Evolutionary conservation across 92 coral and sea anemone species (phyloP).

Genomic region (Virgularia gustaviana): DNA sequence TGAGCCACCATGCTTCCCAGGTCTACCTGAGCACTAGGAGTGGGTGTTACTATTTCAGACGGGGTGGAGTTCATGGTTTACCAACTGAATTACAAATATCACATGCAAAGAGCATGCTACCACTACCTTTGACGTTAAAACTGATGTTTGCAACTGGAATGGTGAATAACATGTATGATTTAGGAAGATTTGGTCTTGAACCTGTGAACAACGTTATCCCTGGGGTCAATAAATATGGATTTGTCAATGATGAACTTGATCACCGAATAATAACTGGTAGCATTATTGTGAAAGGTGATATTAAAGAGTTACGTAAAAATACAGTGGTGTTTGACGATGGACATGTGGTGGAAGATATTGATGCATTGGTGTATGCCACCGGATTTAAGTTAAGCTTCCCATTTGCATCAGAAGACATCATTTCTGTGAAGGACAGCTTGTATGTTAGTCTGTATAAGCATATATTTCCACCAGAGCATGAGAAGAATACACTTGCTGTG

Average conservation of each 20-base stretch:
- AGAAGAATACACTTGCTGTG: conserved; percentile 62
- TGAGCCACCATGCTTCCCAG: conserved; percentile 73
- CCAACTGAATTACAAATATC: conserved; percentile 45
- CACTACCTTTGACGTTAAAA: neutral
- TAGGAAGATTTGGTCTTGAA: conserved; percentile 64
- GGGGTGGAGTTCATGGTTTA: conserved; percentile 53
- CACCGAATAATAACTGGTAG: conserved; percentile 76
- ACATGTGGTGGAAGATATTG: conserved; percentile 58
- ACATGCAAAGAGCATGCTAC: conserved; percentile 20
- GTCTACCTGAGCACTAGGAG: conserved; percentile 70
- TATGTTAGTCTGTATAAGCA: conserved; percentile 66
- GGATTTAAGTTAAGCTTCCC: conserved; percentile 65
- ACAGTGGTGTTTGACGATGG: conserved; percentile 63
- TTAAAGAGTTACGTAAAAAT: conserved; percentile 49
- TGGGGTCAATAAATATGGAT: neutral
- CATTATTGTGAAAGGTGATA: conserved; percentile 53
- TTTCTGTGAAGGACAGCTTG: conserved; percentile 45
- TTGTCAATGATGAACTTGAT: conserved; percentile 79
- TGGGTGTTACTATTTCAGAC: conserved; percentile 62
- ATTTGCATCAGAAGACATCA: conserved; percentile 51
- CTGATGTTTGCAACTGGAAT: neutral
- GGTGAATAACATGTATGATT: conserved; percentile 33
- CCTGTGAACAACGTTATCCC: conserved; percentile 12
- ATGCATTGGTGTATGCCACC: conserved; percentile 64
- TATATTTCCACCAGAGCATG: conserved; percentile 57